These are phyloP conservation scores for Mystacornis crossleyi DNA, from an alignment of 2,113 vertebrate genomes.

Conservation along the genomic window DNA sequence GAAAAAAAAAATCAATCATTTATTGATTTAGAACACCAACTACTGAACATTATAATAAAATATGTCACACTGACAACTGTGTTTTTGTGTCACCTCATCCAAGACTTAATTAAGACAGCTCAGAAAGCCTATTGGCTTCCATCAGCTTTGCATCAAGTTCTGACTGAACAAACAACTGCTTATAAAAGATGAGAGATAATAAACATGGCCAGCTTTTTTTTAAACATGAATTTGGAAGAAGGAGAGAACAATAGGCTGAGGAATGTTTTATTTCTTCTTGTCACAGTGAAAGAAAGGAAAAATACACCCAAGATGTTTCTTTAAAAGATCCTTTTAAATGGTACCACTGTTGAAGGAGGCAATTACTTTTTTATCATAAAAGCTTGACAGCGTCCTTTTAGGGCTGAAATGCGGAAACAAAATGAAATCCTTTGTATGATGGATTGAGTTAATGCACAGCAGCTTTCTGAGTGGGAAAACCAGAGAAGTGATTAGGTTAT, in stretches of 20 bases:
- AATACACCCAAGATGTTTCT: constrained; percentile 10
- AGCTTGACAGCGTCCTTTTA: constrained; percentile 54
- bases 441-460: constrained; percentile 27
- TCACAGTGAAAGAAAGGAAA: constrained; percentile 36
- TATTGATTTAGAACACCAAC: background rate
- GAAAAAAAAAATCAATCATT: background rate
- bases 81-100: background rate
- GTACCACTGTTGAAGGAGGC: background rate
- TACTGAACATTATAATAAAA: background rate
- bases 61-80: background rate
- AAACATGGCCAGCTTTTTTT: background rate
- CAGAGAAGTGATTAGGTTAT: background rate
- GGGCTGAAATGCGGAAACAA: constrained; percentile 35
- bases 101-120: background rate
- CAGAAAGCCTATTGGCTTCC: background rate
- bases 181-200: background rate
- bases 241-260: background rate
- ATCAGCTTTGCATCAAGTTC: background rate
- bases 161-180: background rate
- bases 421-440: constrained; percentile 20
- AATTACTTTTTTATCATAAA: constrained; percentile 51
- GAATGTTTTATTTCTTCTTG: constrained; percentile 17
- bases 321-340: constrained; percentile 43
- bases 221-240: background rate
- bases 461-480: constrained; percentile 43